Base-by-base conservation (phyloP, 2,888 invertebrate genomes). In the Stenodera caucasica region DNA sequence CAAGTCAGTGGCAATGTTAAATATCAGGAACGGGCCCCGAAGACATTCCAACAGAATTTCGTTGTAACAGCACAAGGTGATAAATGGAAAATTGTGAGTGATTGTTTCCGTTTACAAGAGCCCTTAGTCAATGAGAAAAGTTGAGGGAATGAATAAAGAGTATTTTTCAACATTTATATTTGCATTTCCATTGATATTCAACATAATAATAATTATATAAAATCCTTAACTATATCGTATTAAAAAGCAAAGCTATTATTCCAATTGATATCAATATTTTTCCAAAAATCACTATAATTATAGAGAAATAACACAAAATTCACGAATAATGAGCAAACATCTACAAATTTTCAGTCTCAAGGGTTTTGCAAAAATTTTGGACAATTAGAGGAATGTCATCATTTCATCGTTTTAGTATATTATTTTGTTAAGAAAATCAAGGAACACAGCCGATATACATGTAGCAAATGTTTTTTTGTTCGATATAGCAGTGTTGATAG, bases 21-120 rank as follows among this genome's bases (percentile, higher is more conserved):
- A 68, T 93, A 90, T 72, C 85, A 83, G 64, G 83, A 83, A 26
- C 85, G 86, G 71, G 68, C 80, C 0, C 75, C 84, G 15, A 89
- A 89, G 72, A 85, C 88, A 0, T 94, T 94, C 73, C 90, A 90
- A 74, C 94, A 96, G 80, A 91, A 89, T 35, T 96, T 96, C 76
- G 83, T 95, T 26, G 88, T 96, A 55, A 94, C 94, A 0, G 92
- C 93, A 5, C 88, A 91, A 65, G 92, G 89, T 14, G 92, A 93
- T 68, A 94, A 94, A 76, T 96, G 96, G 96, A 96, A 96, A 81
- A 92, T 97, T 69, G 93, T 92, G 11, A 92, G 91, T 49, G 96
- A 96, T 77, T 90, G 90, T 72, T 94, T 94, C 73, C 84, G 96
- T 74, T 83, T 92, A 69, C 91, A 93, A 82, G 92, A 81, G 70